Evolutionary conservation across 2,113 vertebrate genomes (phyloP), one percentile per base, ranked within the genome.

Genomic region (Menura novaehollandiae): DNA sequence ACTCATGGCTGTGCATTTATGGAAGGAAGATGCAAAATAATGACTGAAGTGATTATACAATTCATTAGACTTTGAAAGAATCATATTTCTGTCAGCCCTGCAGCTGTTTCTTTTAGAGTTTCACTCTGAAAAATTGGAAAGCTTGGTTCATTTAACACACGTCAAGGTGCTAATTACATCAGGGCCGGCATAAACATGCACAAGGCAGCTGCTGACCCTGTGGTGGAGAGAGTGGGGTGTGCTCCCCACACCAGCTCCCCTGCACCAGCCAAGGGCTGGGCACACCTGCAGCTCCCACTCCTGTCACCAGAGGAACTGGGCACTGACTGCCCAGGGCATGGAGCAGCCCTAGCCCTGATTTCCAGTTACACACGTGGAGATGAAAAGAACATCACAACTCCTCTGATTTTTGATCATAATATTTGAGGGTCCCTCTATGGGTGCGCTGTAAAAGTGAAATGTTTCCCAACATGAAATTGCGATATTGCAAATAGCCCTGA

Each of bases 21-120:
- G 75, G 69, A 80, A 82, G 71, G 63, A 85, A 80, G 75, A 85
- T 82, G 89, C 87, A 79, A 85, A 94, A 93, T 83, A 88, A 63
- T 88, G 94, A 77, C 94, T 91, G 85, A 47, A 80, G 75, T 47
- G 85, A 95, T 96, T 96, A 94, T 83, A 56, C 85, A 95, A 88
- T 91, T 94, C 93, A 90, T 96, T 96, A 90, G 93, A 43, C 67
- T 93, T 93, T 30, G 90, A 71, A 94, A 80, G 95, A 91, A 90
- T 88, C 93, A 66, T 95, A 94, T 92, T 95, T 94, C 91, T 96
- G 95, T 90, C 93, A 94, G 85, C 79, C 85, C 86, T 1, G 20
- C 95, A 96, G 95, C 95, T 97, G 93, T 88, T 95, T 93, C 89
- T 94, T 83, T 85, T 26, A 37, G 93, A 88, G 72, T 84, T 96